Conservation (phyloP, 2,888 invertebrate species). For the Tiliacea aurago region DNA sequence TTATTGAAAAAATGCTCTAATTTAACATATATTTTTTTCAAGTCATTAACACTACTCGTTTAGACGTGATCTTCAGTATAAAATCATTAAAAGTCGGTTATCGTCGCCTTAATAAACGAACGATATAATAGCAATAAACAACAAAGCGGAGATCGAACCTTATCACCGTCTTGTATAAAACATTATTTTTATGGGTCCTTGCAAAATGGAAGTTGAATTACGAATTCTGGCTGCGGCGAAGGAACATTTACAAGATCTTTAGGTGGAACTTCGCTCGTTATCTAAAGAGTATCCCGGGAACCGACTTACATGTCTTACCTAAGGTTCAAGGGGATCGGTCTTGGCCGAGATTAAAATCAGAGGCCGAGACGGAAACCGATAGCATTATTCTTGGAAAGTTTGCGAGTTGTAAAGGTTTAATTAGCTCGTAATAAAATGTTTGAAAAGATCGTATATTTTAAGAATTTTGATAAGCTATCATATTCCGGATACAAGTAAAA, state of each 20-base stretch:
- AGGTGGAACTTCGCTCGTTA: conserved; percentile 74
- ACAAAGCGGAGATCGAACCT: conserved; percentile 50
- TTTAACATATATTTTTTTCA: too few relatives aligned
- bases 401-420: conserved; percentile 42
- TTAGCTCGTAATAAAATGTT: conserved; percentile 46
- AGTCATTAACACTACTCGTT: too few relatives aligned
- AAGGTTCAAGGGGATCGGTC: conserved; percentile 60
- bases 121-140: conserved; percentile 45
- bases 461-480: not conserved
- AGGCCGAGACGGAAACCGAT: conserved; percentile 51
- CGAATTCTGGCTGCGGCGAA: conserved; percentile 72
- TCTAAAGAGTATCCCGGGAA: conserved; percentile 69
- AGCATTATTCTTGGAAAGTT: conserved; percentile 53
- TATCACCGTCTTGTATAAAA: conserved; percentile 64
- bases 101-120: conserved; percentile 45
- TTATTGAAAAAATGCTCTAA: too few relatives aligned
- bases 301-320: conserved; percentile 67
- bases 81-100: too few relatives aligned
- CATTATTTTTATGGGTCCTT: conserved; percentile 68
- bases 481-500: not conserved
- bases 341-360: conserved; percentile 58
- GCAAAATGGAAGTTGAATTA: conserved; percentile 72
- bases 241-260: conserved; percentile 75
- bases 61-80: too few relatives aligned
- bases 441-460: conserved; percentile 6